Evolutionary conservation across 2,888 invertebrate genomes (phyloP), one percentile per base, ranked within the genome.

Genomic region (Gryllus longicercus): DNA sequence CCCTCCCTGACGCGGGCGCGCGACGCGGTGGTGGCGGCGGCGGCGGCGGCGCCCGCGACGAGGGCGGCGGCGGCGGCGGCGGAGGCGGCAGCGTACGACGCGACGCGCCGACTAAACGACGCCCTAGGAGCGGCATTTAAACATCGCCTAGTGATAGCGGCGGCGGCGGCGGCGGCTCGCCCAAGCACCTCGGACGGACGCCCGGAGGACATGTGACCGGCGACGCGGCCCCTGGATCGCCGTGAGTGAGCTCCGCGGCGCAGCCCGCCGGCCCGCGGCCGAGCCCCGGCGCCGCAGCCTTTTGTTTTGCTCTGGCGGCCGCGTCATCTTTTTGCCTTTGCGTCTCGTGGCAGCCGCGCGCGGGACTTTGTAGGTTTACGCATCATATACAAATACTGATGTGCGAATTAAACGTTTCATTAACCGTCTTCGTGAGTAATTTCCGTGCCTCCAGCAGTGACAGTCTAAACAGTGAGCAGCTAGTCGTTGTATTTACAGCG

Each of bases 41-140:
- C n/a, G 38, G 5, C 63, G 63, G 63, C 63, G 63, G 16, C 2
- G 18, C 2, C 63, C 2, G 63, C 5, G 16, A 4, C 10, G 63
- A 8, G 8, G 38, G 38, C 38, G 38, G 38, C 8, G 38, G 16
- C 11, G 63, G 16, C 63, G 63, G 63, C 12, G 38, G 16, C 11
- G 63, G 16, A 14, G 63, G 63, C 12, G 16, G 63, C 63, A 18
- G 63, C 63, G n/a, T n/a, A 14, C 63, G 63, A 14, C n/a, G 16
- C 63, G 63, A 63, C 63, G 63, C 63, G 63, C 63, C 63, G 63
- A 63, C 16, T 63, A 63, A 63, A 63, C 63, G 63, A 63, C 63
- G 63, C 63, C 63, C 63, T 63, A 63, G 63, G 63, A 63, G 63
- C 63, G 63, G 63, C 63, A 63, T 63, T 63, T 63, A 63, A 63